Evolutionary conservation across 2,888 invertebrate species (phyloP), one percentile per base, ranked within the genome.

Genomic region (Spodoptera picta): DNA sequence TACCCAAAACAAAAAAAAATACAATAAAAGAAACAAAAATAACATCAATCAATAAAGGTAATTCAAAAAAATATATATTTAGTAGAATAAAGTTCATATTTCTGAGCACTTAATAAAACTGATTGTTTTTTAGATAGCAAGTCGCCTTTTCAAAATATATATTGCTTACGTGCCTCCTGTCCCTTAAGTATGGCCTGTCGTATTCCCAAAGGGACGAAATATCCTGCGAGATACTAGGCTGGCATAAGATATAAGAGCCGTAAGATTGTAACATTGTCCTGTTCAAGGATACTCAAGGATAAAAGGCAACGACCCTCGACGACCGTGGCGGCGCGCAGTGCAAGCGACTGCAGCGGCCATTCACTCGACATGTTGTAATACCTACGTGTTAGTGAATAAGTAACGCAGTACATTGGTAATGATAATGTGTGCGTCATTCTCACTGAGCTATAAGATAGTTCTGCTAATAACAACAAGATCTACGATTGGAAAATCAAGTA

Each of bases 141-240:
- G 36, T 36, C 27, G 9, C 9, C 6, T 47, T 47, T 47, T 47
- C 24, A 14, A 12, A 24, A 47, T 19, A 19, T 19, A 19, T 24
- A 47, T 42, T 67, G 67, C 67, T 63, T 54, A 69, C 46, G 56
- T 54, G 48, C 42, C 54, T 27, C 42, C 54, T 62, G 77, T 86
- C 91, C 92, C 90, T 91, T 90, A 89, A 88, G 90, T 88, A 90
- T 85, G 78, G 65, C 72, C 78, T 77, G 81, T 83, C 84, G 81
- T 86, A 89, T 91, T 95, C 95, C 95, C 95, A 93, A 95, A 95
- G 95, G 95, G 95, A 95, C 94, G 87, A 95, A 95, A 93, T 95
- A 95, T 95, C 95, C 95, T 95, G 95, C 92, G 84, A 85, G 82
- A 65, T 92, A 95, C 94, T 86, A 95, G 91, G 94, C 87, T 80